A percentile compares a stretch with the other conserved stretches of the same genome.
phyloP scores from a whole-genome alignment of 2,797 vertebrate species.

The Gallirallus australis region DNA sequence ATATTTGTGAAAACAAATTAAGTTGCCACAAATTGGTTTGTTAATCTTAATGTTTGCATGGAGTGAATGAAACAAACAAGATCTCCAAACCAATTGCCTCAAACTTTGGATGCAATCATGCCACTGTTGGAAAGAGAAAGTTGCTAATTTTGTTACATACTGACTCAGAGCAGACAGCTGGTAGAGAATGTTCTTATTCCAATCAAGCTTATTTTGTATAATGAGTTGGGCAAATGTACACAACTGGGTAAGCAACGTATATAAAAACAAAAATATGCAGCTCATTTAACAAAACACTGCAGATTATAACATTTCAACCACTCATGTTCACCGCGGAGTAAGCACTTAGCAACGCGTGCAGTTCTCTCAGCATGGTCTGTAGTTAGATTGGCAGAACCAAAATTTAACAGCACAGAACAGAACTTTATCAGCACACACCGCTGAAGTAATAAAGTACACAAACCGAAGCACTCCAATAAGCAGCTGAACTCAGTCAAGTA shows the following conservation, averaged over 20 bases:
- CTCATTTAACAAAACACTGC: constrained; percentile 64
- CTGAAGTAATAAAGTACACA: constrained; percentile 51
- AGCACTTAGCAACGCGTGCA: background rate
- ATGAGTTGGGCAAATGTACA: constrained; percentile 70
- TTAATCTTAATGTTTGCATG: constrained; percentile 65
- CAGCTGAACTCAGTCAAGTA: constrained; percentile 35
- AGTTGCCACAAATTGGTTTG: constrained; percentile 64
- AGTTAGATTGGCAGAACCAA: constrained; percentile 19
- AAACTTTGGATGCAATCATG: constrained; percentile 68
- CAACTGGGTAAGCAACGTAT: constrained; percentile 72
- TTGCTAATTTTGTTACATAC: constrained; percentile 71
- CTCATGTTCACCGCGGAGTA: background rate
- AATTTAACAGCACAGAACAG: constrained; percentile 33
- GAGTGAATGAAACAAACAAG: constrained; percentile 67
- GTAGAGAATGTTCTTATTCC: constrained; percentile 71
- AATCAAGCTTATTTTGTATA: constrained; percentile 75
- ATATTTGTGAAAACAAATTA: constrained; percentile 71
- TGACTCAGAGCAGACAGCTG: constrained; percentile 74
- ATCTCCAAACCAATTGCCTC: constrained; percentile 70
- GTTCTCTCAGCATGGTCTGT: background rate
- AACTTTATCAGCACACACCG: constrained; percentile 51
- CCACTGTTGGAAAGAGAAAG: constrained; percentile 67
- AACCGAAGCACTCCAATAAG: background rate
- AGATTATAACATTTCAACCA: background rate
- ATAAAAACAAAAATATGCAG: constrained; percentile 74